phyloP scores from a whole-genome alignment of 2,888 invertebrate genomes.

The Lycophotia porphyrea region DNA sequence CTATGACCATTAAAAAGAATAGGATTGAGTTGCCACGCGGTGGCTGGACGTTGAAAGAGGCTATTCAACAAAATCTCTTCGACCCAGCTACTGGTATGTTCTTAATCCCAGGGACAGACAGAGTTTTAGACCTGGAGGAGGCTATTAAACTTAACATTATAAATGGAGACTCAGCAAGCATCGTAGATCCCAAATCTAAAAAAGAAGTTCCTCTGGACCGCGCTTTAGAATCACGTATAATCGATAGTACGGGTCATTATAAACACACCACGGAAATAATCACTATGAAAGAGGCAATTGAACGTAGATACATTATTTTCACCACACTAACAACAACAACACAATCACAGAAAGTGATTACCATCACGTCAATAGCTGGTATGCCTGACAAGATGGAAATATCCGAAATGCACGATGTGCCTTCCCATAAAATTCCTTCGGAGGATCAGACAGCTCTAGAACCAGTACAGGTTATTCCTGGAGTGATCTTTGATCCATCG shows the following conservation, averaged over 20 bases:
- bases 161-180: conserved; percentile 95
- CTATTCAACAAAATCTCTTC: conserved; percentile 95
- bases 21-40: conserved; percentile 95
- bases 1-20: conserved; percentile 91
- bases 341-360: conserved; percentile 91
- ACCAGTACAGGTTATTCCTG: conserved; percentile 93
- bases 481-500: conserved; percentile 94
- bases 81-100: conserved; percentile 96
- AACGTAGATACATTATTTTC: conserved; percentile 91
- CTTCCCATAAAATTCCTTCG: conserved; percentile 63
- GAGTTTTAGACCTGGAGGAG: conserved; percentile 95
- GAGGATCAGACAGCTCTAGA: conserved; percentile 89
- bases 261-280: conserved; percentile 88
- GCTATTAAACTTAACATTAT: conserved; percentile 96
- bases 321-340: conserved; percentile 86
- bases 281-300: conserved; percentile 94
- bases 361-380: conserved; percentile 93
- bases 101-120: conserved; percentile 96
- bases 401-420: conserved; percentile 84
- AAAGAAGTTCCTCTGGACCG: conserved; percentile 92
- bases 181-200: conserved; percentile 94
- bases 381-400: conserved; percentile 94
- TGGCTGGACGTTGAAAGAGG: conserved; percentile 95
- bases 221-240: conserved; percentile 94
- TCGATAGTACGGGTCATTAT: conserved; percentile 95